Evolutionary conservation across 2,888 invertebrate species (phyloP).

Genomic region (Aphodius sticticus): DNA sequence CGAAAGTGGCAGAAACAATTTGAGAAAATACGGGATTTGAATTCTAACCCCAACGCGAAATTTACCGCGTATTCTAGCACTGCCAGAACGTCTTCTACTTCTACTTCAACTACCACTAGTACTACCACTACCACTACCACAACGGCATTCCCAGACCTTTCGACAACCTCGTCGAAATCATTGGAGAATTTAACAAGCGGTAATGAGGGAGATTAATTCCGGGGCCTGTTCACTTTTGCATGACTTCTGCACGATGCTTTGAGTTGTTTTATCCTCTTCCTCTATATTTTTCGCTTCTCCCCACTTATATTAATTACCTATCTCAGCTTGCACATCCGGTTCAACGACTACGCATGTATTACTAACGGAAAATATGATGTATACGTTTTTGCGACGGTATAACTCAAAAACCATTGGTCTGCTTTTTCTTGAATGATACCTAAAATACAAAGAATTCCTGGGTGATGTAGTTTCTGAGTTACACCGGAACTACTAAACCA

Average conservation of each 20-base stretch:
- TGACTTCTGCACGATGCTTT: constrained; percentile 23
- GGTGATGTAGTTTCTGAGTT: too few relatives aligned
- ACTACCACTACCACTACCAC: not conserved
- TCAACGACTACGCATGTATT: too few relatives aligned
- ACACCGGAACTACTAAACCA: too few relatives aligned
- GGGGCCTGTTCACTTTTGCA: constrained; percentile 42
- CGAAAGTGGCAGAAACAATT: constrained; percentile 58
- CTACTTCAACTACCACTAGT: not conserved
- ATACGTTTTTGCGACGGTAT: too few relatives aligned
- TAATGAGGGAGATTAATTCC: constrained; percentile 36
- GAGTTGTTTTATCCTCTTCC: not conserved
- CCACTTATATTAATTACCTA: not conserved
- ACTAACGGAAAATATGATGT: too few relatives aligned
- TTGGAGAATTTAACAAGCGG: constrained; percentile 42
- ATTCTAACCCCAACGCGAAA: constrained; percentile 58
- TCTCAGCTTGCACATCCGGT: not conserved
- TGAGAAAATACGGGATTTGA: constrained; percentile 60
- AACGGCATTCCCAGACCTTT: not conserved
- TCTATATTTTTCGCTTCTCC: constrained; percentile 8
- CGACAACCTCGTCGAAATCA: constrained; percentile 23
- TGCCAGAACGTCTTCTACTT: constrained; percentile 29
- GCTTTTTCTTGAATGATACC: too few relatives aligned
- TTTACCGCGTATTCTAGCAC: constrained; percentile 52
- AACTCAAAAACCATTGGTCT: too few relatives aligned
- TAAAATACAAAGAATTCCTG: too few relatives aligned